These are phyloP conservation scores for Pampusana beccarii DNA, from an alignment of 2,113 vertebrate species.

Conservation along the genomic window DNA sequence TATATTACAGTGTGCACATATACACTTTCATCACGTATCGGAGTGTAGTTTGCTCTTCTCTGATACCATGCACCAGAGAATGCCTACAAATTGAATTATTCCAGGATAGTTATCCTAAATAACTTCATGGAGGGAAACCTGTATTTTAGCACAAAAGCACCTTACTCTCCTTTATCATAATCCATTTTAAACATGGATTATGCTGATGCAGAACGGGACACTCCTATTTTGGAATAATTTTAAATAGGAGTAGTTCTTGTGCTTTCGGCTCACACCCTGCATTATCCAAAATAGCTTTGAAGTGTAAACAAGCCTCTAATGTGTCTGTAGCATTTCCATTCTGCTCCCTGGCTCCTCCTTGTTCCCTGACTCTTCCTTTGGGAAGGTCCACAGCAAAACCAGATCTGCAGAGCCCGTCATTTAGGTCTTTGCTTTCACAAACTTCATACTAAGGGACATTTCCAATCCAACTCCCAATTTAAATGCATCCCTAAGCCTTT, in stretches of 20 bases:
- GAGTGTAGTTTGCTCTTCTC: neutral
- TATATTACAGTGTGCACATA: neutral
- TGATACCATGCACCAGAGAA: neutral
- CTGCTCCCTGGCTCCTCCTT: slow-evolving; percentile 8
- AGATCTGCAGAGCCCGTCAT: slow-evolving; percentile 1
- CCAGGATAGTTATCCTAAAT: slow-evolving; percentile 2
- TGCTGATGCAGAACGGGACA: slow-evolving; percentile 21
- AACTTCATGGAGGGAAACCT: slow-evolving; percentile 12
- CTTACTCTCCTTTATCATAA: slow-evolving; percentile 30
- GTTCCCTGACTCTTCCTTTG: slow-evolving; percentile 9
- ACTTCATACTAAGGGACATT: neutral
- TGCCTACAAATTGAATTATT: slow-evolving; percentile 32
- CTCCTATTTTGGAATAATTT: slow-evolving; percentile 41
- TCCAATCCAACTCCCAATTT: neutral
- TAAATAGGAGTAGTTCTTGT: slow-evolving; percentile 7
- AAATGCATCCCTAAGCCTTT: neutral
- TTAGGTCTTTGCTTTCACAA: slow-evolving; percentile 1
- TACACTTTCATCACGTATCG: neutral
- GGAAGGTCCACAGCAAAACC: slow-evolving; percentile 36
- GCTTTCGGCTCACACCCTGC: slow-evolving; percentile 51
- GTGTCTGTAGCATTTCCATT: slow-evolving; percentile 25
- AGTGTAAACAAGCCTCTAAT: slow-evolving; percentile 53
- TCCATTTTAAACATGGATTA: slow-evolving; percentile 16
- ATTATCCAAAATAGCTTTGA: slow-evolving; percentile 49
- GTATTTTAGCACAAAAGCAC: slow-evolving; percentile 34